Evolutionary conservation across 2,113 vertebrate species (phyloP), one percentile per base, ranked within the genome.

Genomic region (Urocynchramus pylzowi): DNA sequence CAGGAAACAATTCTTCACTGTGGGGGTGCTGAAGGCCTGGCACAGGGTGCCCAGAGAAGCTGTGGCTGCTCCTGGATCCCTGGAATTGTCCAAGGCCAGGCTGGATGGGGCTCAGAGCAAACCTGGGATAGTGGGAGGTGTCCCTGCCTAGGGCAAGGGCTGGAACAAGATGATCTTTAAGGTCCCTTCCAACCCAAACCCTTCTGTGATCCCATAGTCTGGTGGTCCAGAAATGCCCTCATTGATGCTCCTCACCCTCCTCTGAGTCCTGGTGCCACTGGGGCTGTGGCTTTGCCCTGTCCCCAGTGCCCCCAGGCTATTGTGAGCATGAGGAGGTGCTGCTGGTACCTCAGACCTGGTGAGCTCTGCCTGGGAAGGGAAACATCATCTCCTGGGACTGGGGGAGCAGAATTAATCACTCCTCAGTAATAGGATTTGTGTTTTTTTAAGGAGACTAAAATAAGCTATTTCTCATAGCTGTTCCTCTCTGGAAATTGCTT

Each of bases 271-370:
- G 37, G n/a, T 35, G 42, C 31, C 57, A 7, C 0, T 33, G 16
- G 6, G 9, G 45, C 45, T 61, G 42, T 3, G 30, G n/a, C 24
- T 88, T 85, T 75, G 45, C 39, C 50, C 37, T 77, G 18, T 47
- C 8, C n/a, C 41, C 3, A 0, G 0, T 1, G 6, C 22, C 30
- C 33, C 26, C 45, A 60, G 49, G n/a, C 65, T 26, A 0, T 4
- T 2, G 6, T 20, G 42, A 61, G 23, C 35, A 5, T 35, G 13
- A 33, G 26, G n/a, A 42, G 4, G 52, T 42, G 49, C 8, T 61
- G 47, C 27, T 61, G 47, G 17, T 33, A 35, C 26, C 31, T 70
- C 4, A 8, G 57, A 50, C 4, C 2, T 7, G 23, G 5, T 56
- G 60, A 70, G 37, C 21, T 84, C 68, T 69, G 24, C 54, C 37